Conservation (phyloP, 2,113 vertebrate species). For the Ciconia boyciana region DNA sequence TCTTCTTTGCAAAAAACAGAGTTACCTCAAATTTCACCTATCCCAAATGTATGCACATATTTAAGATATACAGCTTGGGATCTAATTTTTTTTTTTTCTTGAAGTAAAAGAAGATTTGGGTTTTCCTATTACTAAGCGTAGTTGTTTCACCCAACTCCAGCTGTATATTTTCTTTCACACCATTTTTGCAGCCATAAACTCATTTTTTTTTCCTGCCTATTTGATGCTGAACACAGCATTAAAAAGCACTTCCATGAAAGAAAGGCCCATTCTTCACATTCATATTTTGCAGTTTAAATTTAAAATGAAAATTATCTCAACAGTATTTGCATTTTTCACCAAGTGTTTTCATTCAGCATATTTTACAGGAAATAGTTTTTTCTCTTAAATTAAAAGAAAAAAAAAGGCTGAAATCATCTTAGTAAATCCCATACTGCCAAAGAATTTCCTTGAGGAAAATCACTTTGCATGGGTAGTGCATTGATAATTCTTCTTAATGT, state of each 20-base stretch:
- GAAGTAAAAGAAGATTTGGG: not conserved
- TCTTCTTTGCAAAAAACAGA: not conserved
- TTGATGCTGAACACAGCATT: not conserved
- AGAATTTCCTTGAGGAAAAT: not conserved
- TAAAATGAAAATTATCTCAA: not conserved
- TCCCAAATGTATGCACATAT: not conserved
- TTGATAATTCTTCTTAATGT: not conserved
- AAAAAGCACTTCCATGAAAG: not conserved
- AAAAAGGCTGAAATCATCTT: not conserved
- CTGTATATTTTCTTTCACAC: not conserved
- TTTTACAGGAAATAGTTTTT: not conserved
- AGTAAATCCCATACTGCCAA: not conserved
- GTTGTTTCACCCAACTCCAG: not conserved
- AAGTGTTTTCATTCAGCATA: not conserved
- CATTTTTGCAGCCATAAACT: not conserved
- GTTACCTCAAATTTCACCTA: not conserved
- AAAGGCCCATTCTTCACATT: not conserved
- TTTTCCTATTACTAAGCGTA: not conserved
- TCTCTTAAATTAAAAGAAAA: not conserved
- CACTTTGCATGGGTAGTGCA: not conserved
- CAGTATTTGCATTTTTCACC: not conserved
- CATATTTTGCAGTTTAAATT: not conserved
- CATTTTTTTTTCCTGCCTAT: not conserved
- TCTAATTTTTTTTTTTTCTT: not conserved
- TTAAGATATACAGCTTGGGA: not conserved